Evolutionary conservation across 2,888 invertebrate genomes (phyloP), one percentile per base, ranked within the genome.

Genomic region (Serrognathus titanus): DNA sequence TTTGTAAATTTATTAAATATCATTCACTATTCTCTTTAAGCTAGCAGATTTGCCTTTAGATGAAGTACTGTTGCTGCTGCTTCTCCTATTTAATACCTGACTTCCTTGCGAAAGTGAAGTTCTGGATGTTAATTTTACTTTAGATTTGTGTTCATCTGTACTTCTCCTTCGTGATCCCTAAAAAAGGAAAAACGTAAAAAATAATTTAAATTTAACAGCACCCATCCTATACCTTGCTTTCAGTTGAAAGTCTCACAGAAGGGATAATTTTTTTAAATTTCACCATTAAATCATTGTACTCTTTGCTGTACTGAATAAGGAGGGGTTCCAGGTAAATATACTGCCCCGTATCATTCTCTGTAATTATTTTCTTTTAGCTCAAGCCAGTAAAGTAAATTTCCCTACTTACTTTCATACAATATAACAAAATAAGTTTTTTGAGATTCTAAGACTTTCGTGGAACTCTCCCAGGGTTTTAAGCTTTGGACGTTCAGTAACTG

Each of bases 391-490:
- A 39, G 20, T 11, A 37, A 20, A 10, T 36, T 9, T 45, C 10
- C 13, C 45, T 16, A 63, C 68, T 64, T 64, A 75, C 75, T 67
- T 63, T 68, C 62, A 39, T 66, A 63, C 45, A 66, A 61, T 35
- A 75, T 63, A 46, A 71, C 61, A 37, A 69, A 57, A 52, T 73
- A 75, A 3, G 66, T 65, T 24, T 63, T 60, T 53, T 64, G 57
- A 8, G 66, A 55, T 58, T 62, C 53, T 37, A 75, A 64, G 43
- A 75, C 55, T 39, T 69, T 62, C 13, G 69, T 64, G 16, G 72
- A 72, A 50, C 63, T 64, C 3, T 60, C 57, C 37, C 51, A 53
- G 12, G 68, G 64, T 8, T 66, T 59, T n/a, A 59, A 60, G 11
- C 64, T 41, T 20, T 63, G 63, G 38, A 74, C 49, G 46, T 68